Evolutionary conservation across 2,888 invertebrate genomes (phyloP).

Genomic region (Euplexia lucipara): DNA sequence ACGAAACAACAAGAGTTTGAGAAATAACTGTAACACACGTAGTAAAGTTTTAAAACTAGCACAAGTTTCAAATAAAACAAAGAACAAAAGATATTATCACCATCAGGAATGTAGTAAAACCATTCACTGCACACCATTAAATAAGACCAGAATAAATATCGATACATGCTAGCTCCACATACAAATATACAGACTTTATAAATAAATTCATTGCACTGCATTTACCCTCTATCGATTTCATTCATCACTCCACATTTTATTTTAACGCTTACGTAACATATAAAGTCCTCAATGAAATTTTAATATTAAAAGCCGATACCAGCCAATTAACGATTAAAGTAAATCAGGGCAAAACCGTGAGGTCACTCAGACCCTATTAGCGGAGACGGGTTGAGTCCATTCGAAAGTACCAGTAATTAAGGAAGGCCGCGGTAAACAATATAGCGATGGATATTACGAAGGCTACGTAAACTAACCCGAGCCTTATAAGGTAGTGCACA

Average conservation of each 20-base stretch:
- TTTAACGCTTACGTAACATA: conserved; percentile 57
- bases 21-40: not conserved
- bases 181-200: not conserved
- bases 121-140: not conserved
- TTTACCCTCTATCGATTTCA: conserved; percentile 35
- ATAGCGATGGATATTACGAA: conserved; percentile 66
- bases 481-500: conserved; percentile 68
- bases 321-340: conserved; percentile 77
- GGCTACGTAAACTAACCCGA: conserved; percentile 66
- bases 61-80: conserved; percentile 16
- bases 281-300: conserved; percentile 67
- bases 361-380: conserved; percentile 76
- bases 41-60: conserved; percentile 30
- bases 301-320: conserved; percentile 60
- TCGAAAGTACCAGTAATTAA: conserved; percentile 80
- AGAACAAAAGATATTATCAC: conserved; percentile 15
- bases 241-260: conserved; percentile 43
- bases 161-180: not conserved
- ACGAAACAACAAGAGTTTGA: conserved; percentile 13
- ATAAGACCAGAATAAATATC: not conserved
- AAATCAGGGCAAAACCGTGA: conserved; percentile 78
- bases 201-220: conserved; percentile 9
- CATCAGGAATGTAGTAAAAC: conserved; percentile 1
- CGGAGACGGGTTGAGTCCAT: conserved; percentile 72
- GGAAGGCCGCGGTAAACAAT: conserved; percentile 76